phyloP scores from a whole-genome alignment of 2,888 invertebrate genomes.

The Nemotelus pantherinus region DNA sequence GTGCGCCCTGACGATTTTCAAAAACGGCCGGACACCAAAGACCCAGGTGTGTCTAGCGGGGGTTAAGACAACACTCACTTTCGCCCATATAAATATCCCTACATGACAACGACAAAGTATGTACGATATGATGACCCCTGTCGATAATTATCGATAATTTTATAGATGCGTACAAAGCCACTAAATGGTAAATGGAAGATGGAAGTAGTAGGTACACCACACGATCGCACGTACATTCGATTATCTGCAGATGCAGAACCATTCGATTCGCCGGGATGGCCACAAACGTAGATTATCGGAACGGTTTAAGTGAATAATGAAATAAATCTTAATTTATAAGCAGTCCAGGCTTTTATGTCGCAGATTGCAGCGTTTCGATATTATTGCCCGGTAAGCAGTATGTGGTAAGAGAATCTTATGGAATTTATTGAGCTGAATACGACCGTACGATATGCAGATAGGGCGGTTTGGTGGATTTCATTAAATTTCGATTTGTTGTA shows the following conservation, averaged over 20 bases:
- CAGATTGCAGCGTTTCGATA: conserved; percentile 5
- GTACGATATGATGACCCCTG: conserved; percentile 38
- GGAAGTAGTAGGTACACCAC: neutral
- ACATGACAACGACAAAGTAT: conserved; percentile 38
- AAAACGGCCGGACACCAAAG: too few relatives aligned
- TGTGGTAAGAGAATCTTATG: conserved; percentile 36
- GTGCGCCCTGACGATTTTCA: too few relatives aligned
- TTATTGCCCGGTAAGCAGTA: conserved; percentile 27
- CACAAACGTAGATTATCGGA: conserved; percentile 26
- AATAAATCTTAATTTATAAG: conserved; percentile 43
- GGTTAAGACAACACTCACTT: neutral
- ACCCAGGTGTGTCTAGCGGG: too few relatives aligned
- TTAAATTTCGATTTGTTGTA: conserved; percentile 23
- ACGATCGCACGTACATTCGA: neutral
- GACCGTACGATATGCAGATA: neutral
- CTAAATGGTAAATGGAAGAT: conserved; percentile 1
- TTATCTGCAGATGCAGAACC: conserved; percentile 25
- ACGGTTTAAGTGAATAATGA: conserved; percentile 43
- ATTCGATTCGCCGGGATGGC: conserved; percentile 14
- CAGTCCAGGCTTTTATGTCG: conserved; percentile 36
- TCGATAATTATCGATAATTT: conserved; percentile 44
- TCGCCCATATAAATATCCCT: neutral
- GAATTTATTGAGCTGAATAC: conserved; percentile 35
- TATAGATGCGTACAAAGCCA: conserved; percentile 26
- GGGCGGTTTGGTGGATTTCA: neutral